phyloP scores from a whole-genome alignment of 1,140 invertebrate genomes.

The Sitophilus oryzae region DNA sequence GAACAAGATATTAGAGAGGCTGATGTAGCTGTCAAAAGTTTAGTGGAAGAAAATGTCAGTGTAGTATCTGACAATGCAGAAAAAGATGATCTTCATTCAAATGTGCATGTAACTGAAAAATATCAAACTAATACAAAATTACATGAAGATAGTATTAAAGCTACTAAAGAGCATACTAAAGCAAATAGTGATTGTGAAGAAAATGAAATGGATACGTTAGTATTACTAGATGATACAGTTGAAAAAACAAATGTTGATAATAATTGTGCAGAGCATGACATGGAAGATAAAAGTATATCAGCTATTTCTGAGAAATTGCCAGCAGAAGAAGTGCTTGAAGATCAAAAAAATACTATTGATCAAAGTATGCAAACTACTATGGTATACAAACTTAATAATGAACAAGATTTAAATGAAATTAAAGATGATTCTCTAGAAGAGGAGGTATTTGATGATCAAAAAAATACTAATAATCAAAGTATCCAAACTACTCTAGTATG shows the following conservation, averaged over 20 bases:
- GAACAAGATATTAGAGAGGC: background rate
- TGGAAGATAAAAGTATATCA: too few relatives aligned
- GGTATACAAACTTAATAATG: background rate
- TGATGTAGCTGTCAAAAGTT: background rate
- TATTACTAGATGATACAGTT: too few relatives aligned
- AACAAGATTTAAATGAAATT: background rate
- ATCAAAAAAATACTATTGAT: background rate
- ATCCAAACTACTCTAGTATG: background rate
- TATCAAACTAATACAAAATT: background rate
- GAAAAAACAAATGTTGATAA: too few relatives aligned
- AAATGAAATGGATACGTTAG: too few relatives aligned
- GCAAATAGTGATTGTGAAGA: background rate
- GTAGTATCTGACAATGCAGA: too few relatives aligned
- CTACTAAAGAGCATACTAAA: background rate
- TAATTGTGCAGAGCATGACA: too few relatives aligned
- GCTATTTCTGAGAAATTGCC: too few relatives aligned
- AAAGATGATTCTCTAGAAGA: background rate
- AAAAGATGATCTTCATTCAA: too few relatives aligned
- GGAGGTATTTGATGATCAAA: background rate
- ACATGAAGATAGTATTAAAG: background rate
- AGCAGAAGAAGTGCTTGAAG: too few relatives aligned
- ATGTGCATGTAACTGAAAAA: background rate
- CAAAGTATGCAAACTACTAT: background rate
- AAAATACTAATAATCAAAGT: background rate
- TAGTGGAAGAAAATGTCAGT: background rate